A percentile compares a stretch with the other conserved stretches of the same genome.
phyloP scores from a whole-genome alignment of 2,113 vertebrate species.

The Peromyscus maniculatus region DNA sequence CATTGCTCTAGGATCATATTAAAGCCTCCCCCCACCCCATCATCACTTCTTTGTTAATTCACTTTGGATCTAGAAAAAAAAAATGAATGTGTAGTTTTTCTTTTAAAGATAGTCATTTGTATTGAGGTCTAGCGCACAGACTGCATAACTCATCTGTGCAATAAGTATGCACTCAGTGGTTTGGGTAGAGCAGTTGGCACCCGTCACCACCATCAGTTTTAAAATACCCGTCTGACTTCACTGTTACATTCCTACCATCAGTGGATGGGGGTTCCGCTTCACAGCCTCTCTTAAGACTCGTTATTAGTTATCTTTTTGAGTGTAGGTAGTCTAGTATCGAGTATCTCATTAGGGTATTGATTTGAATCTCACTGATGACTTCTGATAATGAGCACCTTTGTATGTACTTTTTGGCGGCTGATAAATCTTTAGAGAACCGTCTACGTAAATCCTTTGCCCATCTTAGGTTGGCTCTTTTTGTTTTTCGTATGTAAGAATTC shows the following conservation, averaged over 20 bases:
- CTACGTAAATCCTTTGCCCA: neutral
- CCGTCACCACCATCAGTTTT: neutral
- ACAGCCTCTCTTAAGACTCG: neutral
- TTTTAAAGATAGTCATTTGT: neutral
- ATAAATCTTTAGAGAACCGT: neutral
- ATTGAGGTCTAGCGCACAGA: neutral
- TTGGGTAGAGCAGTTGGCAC: neutral
- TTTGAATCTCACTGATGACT: neutral
- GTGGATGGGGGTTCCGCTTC: neutral
- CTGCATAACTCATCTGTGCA: neutral
- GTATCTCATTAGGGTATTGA: neutral
- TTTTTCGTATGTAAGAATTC: neutral
- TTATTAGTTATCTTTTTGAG: neutral
- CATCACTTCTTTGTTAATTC: conserved; percentile 78
- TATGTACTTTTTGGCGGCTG: neutral
- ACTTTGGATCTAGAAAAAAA: conserved; percentile 75
- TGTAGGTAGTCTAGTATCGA: neutral
- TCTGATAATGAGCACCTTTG: neutral
- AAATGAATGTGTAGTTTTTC: neutral
- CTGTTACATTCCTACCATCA: neutral
- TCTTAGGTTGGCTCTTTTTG: neutral
- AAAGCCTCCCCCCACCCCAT: conserved; percentile 34
- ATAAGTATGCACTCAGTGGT: neutral
- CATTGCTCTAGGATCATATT: conserved; percentile 80
- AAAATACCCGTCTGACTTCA: neutral